These are phyloP conservation scores for Drosophila micromelanica DNA, from an alignment of 1,140 invertebrate genomes.

Conservation along the genomic window DNA sequence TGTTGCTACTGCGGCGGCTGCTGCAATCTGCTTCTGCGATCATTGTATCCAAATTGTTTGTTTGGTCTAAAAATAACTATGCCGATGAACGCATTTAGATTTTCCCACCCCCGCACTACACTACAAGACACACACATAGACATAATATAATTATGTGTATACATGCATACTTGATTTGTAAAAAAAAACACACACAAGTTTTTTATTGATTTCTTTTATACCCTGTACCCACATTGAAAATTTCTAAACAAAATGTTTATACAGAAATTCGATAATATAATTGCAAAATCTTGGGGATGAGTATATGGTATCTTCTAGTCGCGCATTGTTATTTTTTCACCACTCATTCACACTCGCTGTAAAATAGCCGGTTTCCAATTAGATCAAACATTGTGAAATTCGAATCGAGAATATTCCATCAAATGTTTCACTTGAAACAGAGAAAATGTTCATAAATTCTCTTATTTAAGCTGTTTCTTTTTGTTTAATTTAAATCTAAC, in stretches of 20 bases:
- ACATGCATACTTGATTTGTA: constrained; percentile 24
- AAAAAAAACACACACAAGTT: constrained; percentile 31
- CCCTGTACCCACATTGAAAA: too few species aligned
- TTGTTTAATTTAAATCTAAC: too few species aligned
- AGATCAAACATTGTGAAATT: constrained; percentile 57
- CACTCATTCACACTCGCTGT: constrained; percentile 68
- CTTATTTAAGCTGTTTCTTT: too few species aligned
- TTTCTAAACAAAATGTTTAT: too few species aligned
- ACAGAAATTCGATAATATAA: too few species aligned
- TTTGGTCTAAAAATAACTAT: constrained; percentile 76
- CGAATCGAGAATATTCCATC: constrained; percentile 42
- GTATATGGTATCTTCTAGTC: too few species aligned
- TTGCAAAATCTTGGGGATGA: too few species aligned
- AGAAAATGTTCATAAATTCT: constrained; percentile 8
- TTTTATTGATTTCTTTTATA: constrained; percentile 24
- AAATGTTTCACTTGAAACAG: constrained; percentile 8
- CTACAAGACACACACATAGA: constrained; percentile 34
- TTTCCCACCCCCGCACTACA: constrained; percentile 20
- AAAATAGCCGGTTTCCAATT: constrained; percentile 54
- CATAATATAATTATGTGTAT: constrained; percentile 36
- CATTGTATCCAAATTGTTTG: constrained; percentile 77
- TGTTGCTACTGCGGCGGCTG: constrained; percentile 21
- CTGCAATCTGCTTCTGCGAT: constrained; percentile 27
- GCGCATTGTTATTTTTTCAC: not conserved
- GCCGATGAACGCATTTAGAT: constrained; percentile 79